Conservation (phyloP, 2,888 invertebrate genomes). For the Harpalus rufipes region DNA sequence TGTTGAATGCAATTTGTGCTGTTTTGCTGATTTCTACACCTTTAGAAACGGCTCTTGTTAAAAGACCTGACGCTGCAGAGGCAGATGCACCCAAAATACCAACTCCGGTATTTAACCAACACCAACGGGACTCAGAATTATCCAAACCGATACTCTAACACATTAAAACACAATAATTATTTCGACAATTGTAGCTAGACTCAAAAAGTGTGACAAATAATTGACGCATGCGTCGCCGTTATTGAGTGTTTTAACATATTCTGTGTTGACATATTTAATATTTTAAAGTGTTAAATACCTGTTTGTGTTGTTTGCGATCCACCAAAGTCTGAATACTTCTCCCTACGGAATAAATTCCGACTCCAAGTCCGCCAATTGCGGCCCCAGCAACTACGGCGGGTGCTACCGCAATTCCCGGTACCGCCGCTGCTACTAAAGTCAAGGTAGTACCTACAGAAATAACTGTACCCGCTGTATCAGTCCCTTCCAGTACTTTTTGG, state of each 20-base stretch:
- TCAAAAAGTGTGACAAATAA: no score
- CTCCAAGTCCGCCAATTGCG: slow-evolving; percentile 55
- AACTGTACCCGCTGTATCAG: slow-evolving; percentile 64
- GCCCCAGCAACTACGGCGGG: slow-evolving; percentile 55
- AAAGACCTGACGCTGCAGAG: slow-evolving; percentile 53
- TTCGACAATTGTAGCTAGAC: no score
- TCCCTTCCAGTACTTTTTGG: slow-evolving; percentile 26
- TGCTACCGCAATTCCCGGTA: slow-evolving; percentile 60
- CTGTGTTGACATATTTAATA: no score
- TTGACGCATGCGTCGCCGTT: no score
- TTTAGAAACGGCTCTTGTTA: slow-evolving; percentile 34
- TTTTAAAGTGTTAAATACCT: slow-evolving; percentile 49
- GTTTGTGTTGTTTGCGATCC: slow-evolving; percentile 65
- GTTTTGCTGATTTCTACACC: slow-evolving; percentile 58
- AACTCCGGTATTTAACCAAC: slow-evolving; percentile 59
- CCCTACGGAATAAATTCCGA: slow-evolving; percentile 63
- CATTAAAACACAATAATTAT: not conserved
- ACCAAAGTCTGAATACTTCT: slow-evolving; percentile 63
- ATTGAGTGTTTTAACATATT: no score
- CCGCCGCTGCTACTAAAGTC: slow-evolving; percentile 58
- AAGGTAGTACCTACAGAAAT: slow-evolving; percentile 52
- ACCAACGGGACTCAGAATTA: slow-evolving; percentile 58
- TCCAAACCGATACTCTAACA: slow-evolving; percentile 63
- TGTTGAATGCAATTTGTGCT: slow-evolving; percentile 38
- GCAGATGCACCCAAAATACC: slow-evolving; percentile 51